Evolutionary conservation across 2,797 vertebrate species (phyloP).

Genomic region (Coregonus ussuriensis): DNA sequence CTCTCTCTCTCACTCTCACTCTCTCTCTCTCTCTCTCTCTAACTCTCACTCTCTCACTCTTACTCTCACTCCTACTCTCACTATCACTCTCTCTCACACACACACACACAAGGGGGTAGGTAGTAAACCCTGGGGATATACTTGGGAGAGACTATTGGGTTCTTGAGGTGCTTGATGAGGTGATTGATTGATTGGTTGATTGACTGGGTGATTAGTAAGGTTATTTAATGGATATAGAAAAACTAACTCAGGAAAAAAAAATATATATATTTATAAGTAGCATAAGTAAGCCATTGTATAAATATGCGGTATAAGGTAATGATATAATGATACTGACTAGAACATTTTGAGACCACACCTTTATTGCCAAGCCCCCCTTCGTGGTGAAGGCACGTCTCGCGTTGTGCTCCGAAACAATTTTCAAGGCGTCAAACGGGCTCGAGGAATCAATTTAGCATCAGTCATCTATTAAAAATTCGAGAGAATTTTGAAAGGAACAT

Average conservation of each 20-base stretch:
- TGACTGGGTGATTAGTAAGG: neutral
- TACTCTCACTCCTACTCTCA: no score
- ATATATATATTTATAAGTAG: neutral
- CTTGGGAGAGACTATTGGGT: no score
- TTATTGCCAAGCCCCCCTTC: neutral
- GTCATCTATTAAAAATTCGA: neutral
- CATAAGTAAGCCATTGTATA: neutral
- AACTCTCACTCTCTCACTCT: rapidly evolving
- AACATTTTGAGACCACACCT: neutral
- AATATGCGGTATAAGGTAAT: neutral
- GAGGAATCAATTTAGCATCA: neutral
- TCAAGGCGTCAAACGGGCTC: neutral
- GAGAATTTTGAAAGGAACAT: neutral
- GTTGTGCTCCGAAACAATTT: conserved; percentile 9
- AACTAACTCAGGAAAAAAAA: neutral
- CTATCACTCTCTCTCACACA: neutral
- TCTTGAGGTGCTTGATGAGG: no score
- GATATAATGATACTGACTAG: neutral
- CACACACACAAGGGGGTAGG: neutral
- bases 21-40: neutral
- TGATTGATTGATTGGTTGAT: neutral
- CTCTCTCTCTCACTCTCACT: no score
- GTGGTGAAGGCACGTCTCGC: neutral
- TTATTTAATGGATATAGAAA: neutral
- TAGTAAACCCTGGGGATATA: no score